Base-by-base conservation (phyloP, 2,797 vertebrate species). In the Rhinophrynus dorsalis region DNA sequence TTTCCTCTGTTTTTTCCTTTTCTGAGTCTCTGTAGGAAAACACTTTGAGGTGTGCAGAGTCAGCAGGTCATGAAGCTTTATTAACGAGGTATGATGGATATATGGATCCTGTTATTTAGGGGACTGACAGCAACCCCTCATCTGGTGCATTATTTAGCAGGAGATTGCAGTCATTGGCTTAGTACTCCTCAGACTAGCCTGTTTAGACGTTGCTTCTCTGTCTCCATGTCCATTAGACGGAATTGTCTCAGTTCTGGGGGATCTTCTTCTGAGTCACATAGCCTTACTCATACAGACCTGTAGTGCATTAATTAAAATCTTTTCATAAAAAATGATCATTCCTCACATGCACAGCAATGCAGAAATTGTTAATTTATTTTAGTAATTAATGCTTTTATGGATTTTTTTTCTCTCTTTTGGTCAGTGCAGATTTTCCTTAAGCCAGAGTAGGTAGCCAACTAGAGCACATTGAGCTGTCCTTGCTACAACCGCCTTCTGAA, bases 111-210 rank as follows among this genome's bases (percentile, higher is more conserved):
- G 26, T 50, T 32, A n/a, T 50, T 40, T 38, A 32, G 44, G 33
- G 51, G 51, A 27, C 47, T 21, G 26, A 42, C 56, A 51, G 56
- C 15, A 51, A 30, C 15, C 45, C 30, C 51, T 26, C 57, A 24
- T 35, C 12, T 61, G 3, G 38, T 70, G 48, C 58, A 70, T 70
- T 70, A 55, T 55, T 62, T 55, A 70, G 27, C n/a, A 55, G 48
- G 42, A 45, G 35, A 45, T 44, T 40, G 47, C 48, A 26, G 27
- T n/a, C n/a, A n/a, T n/a, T n/a, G n/a, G n/a, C n/a, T n/a, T n/a
- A 55, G 37, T 45, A 55, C 38, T 62, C 45, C 47, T 70, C 38
- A 70, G 26, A 44, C 10, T 38, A 47, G 27, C 15, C 30, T 24
- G 35, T 20, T 68, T 52, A 18, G 18, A 21, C 47, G 24, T 50